These are phyloP conservation scores for Achatina immaculata DNA, from an alignment of 1,140 invertebrate genomes.

Conservation along the genomic window DNA sequence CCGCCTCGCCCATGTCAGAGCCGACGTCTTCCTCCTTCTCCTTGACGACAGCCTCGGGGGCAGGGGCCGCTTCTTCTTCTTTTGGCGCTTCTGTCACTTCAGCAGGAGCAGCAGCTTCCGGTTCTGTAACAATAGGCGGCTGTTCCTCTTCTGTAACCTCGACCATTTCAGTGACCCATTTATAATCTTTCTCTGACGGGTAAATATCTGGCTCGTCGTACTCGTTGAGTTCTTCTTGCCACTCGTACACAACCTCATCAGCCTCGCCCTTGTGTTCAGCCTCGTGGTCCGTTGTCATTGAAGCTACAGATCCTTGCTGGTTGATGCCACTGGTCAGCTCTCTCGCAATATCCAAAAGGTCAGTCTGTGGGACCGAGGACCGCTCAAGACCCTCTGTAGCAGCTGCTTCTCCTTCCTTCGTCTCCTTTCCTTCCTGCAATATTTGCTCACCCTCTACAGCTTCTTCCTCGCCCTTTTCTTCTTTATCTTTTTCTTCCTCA, in stretches of 20 bases:
- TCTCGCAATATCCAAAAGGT: not conserved
- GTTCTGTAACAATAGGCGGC: not conserved
- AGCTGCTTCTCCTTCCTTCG: not conserved
- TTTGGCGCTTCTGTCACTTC: not conserved
- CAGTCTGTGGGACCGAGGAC: not conserved
- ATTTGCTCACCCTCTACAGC: not conserved
- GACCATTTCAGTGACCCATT: slow-evolving; percentile 18
- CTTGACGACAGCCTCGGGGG: not conserved
- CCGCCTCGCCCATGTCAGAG: not conserved
- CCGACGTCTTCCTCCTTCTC: not conserved
- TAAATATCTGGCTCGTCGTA: slow-evolving; percentile 38
- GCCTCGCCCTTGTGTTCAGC: not conserved
- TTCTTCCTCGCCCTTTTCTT: slow-evolving; percentile 3
- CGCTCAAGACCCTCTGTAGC: too few species aligned
- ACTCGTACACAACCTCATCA: slow-evolving; percentile 14
- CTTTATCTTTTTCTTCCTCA: not conserved
- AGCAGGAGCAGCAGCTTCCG: not conserved
- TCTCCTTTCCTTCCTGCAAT: not conserved
- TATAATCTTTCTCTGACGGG: slow-evolving; percentile 37
- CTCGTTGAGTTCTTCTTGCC: slow-evolving; percentile 32
- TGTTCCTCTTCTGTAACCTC: slow-evolving; percentile 22
- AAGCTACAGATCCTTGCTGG: not conserved
- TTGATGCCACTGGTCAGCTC: not conserved
- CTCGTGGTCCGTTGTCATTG: not conserved
- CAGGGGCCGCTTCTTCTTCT: not conserved